A percentile compares a stretch with the other conserved stretches of the same genome.
phyloP scores from a whole-genome alignment of 2,113 vertebrate species.

The Phrynocephalus versicolor region DNA sequence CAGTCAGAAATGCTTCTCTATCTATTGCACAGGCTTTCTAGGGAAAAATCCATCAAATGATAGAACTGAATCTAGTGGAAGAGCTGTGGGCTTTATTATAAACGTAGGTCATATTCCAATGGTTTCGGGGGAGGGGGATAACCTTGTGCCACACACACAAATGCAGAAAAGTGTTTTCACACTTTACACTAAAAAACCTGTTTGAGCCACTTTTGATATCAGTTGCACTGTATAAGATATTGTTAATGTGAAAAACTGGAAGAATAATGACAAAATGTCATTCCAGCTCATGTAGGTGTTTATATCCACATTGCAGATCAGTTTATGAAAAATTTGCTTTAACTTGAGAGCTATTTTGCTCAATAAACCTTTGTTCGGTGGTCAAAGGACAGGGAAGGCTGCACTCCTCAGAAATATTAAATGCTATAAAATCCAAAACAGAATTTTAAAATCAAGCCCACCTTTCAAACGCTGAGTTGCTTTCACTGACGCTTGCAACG shows the following conservation, averaged over 20 bases:
- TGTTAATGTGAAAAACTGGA: not conserved
- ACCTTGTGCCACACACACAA: not conserved
- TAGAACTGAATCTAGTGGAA: too few relatives aligned
- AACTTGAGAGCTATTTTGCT: not conserved
- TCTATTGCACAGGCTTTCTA: too few relatives aligned
- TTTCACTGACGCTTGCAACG: conserved; percentile 14
- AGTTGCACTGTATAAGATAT: not conserved
- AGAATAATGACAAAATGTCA: not conserved
- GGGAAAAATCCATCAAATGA: not conserved
- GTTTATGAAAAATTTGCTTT: not conserved
- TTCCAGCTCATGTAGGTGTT: not conserved
- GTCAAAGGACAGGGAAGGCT: not conserved
- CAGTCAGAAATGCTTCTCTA: too few relatives aligned
- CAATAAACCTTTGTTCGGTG: conserved; percentile 13
- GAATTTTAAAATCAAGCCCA: conserved; percentile 30
- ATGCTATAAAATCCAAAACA: conserved; percentile 1
- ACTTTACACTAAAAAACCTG: not conserved
- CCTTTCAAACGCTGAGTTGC: conserved; percentile 29
- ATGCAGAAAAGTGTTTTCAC: not conserved
- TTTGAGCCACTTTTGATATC: not conserved
- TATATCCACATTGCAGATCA: not conserved
- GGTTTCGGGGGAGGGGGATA: not conserved
- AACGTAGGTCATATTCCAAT: not conserved
- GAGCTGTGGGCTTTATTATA: not conserved
- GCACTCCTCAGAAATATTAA: conserved; percentile 4